Conservation (phyloP, 2,797 vertebrate genomes). For the Neosalanx taihuensis region DNA sequence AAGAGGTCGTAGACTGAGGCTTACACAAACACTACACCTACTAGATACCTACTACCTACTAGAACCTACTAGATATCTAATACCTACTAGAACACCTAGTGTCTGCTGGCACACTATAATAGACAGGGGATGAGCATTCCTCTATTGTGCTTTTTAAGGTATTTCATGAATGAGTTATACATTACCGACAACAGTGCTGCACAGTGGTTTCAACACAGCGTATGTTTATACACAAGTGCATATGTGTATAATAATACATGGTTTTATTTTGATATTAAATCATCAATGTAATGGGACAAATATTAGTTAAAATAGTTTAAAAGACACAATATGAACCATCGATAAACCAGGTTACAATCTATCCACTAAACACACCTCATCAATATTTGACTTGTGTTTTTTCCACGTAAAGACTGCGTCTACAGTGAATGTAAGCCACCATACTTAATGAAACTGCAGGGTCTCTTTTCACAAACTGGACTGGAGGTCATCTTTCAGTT, state of each 20-base stretch:
- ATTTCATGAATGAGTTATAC: conserved; percentile 10
- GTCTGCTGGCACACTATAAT: conserved; percentile 11
- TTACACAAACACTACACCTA: conserved; percentile 33
- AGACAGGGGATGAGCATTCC: conserved; percentile 29
- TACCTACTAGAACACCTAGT: conserved; percentile 13
- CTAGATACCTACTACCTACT: background rate
- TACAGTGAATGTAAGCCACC: background rate
- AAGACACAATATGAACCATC: conserved; percentile 30
- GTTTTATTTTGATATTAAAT: conserved; percentile 14
- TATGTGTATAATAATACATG: too few species aligned
- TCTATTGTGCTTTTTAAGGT: conserved; percentile 42
- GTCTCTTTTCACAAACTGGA: background rate
- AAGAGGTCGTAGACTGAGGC: conserved; percentile 34
- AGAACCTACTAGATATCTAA: too few species aligned
- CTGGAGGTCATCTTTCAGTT: too few species aligned
- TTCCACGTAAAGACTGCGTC: conserved; percentile 2
- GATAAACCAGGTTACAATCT: conserved; percentile 17
- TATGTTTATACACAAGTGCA: background rate
- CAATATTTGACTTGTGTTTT: conserved; percentile 15
- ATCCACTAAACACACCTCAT: conserved; percentile 17
- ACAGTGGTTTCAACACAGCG: background rate
- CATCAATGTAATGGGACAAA: background rate
- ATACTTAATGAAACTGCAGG: conserved; percentile 1
- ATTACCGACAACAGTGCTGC: conserved; percentile 17
- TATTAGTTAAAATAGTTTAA: conserved; percentile 21